Conservation (phyloP, 2,888 invertebrate species). For the Ichneumoninae sp. region DNA sequence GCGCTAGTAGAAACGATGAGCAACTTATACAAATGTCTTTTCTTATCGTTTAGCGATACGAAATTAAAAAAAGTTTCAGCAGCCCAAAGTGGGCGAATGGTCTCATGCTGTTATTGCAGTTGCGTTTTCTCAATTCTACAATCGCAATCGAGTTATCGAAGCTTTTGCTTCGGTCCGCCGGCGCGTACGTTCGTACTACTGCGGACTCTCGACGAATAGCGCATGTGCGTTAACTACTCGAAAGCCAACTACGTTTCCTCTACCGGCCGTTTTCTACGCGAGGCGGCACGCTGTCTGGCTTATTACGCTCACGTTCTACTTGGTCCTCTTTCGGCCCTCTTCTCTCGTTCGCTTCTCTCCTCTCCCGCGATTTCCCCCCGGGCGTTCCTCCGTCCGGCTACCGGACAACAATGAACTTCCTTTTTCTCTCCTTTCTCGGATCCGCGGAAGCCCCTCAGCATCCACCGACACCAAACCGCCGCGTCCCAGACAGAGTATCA, state of each 20-base stretch:
- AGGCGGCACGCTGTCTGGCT: slow-evolving; percentile 70
- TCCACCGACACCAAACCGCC: slow-evolving; percentile 46
- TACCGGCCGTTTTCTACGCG: not conserved
- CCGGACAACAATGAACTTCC: slow-evolving; percentile 68
- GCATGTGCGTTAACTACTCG: not conserved
- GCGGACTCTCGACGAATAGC: not conserved
- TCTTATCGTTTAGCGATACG: too few species aligned
- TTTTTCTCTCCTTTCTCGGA: slow-evolving; percentile 65
- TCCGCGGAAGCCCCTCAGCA: slow-evolving; percentile 4
- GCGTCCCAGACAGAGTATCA: slow-evolving; percentile 59
- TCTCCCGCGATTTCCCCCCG: slow-evolving; percentile 5
- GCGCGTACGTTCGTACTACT: slow-evolving; percentile 49
- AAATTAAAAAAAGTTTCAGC: too few species aligned
- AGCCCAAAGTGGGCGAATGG: not conserved
- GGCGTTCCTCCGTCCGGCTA: slow-evolving; percentile 63
- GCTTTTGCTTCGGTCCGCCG: slow-evolving; percentile 29
- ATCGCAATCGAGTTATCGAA: not conserved
- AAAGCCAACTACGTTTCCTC: slow-evolving; percentile 21
- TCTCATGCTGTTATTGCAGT: not conserved
- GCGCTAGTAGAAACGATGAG: too few species aligned
- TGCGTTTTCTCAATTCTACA: not conserved
- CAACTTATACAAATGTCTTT: not conserved
- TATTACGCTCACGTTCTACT: slow-evolving; percentile 67
- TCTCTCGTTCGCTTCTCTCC: slow-evolving; percentile 19
- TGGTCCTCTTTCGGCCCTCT: slow-evolving; percentile 58